phyloP scores from a whole-genome alignment of 1,140 invertebrate genomes.

The Nasonia vitripennis region DNA sequence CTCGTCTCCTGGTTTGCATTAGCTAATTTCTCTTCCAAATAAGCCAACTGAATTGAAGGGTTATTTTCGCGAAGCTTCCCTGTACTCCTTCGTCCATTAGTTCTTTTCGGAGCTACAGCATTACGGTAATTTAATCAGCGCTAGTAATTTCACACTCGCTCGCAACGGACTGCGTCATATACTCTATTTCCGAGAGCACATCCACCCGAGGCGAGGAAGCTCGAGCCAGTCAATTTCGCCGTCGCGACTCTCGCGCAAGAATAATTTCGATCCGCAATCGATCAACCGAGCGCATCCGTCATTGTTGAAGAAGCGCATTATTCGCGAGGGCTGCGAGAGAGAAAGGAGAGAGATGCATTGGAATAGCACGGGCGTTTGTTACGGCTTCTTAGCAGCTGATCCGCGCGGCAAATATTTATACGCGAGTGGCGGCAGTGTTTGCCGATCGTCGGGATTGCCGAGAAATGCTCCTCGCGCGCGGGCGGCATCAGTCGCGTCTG shows the following conservation, averaged over 20 bases:
- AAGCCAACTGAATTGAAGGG: too few relatives aligned
- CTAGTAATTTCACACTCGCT: too few relatives aligned
- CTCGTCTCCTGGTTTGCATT: neutral
- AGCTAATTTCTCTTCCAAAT: neutral
- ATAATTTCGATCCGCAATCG: neutral
- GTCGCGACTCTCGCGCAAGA: too few relatives aligned
- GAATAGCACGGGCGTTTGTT: conserved; percentile 18
- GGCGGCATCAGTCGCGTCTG: neutral
- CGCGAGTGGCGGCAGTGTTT: conserved; percentile 21
- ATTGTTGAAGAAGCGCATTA: neutral
- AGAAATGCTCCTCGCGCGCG: neutral
- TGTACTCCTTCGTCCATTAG: too few relatives aligned
- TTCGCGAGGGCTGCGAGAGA: neutral
- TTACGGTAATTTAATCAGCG: too few relatives aligned
- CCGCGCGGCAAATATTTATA: conserved; percentile 47
- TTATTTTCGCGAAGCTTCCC: too few relatives aligned
- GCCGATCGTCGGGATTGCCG: conserved; percentile 46
- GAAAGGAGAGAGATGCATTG: neutral
- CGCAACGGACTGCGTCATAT: too few relatives aligned
- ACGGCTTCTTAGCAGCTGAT: conserved; percentile 41
- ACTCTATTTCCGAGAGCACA: too few relatives aligned
- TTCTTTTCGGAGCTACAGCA: too few relatives aligned
- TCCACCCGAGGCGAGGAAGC: too few relatives aligned
- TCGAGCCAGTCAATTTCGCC: too few relatives aligned
- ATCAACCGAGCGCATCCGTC: neutral